Conservation (phyloP, 2,888 invertebrate genomes). For the Torymus auratus region DNA sequence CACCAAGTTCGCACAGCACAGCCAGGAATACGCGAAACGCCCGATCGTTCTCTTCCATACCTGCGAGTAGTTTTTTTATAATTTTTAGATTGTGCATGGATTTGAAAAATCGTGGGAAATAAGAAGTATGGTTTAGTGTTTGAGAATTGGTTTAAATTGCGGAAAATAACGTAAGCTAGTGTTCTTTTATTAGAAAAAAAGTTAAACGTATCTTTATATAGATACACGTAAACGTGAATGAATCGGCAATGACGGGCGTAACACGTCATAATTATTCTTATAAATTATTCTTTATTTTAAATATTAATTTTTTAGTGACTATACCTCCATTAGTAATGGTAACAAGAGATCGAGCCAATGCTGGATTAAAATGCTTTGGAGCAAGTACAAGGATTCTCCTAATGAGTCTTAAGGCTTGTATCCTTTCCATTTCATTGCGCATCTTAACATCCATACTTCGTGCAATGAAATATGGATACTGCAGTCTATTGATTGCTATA, state of each 20-base stretch:
- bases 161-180: too few relatives aligned
- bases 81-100: too few relatives aligned
- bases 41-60: constrained; percentile 85
- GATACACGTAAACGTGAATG: too few relatives aligned
- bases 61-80: constrained; percentile 7
- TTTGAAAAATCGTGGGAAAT: too few relatives aligned
- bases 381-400: constrained; percentile 83
- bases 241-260: too few relatives aligned
- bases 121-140: too few relatives aligned
- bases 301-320: too few relatives aligned
- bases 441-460: constrained; percentile 93
- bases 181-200: too few relatives aligned
- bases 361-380: constrained; percentile 84
- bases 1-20: constrained; percentile 91
- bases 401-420: constrained; percentile 93
- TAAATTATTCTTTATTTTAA: too few relatives aligned
- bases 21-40: constrained; percentile 91
- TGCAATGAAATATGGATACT: constrained; percentile 90
- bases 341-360: constrained; percentile 88
- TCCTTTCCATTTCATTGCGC: constrained; percentile 93
- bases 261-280: too few relatives aligned
- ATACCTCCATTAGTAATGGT: constrained; percentile 87
- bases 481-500: constrained; percentile 86
- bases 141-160: too few relatives aligned
- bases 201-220: too few relatives aligned